Percentiles rank a stretch among this genome's conserved stretches.
phyloP scores from a whole-genome alignment of 2,888 invertebrate species.

The Meteorus colon region DNA sequence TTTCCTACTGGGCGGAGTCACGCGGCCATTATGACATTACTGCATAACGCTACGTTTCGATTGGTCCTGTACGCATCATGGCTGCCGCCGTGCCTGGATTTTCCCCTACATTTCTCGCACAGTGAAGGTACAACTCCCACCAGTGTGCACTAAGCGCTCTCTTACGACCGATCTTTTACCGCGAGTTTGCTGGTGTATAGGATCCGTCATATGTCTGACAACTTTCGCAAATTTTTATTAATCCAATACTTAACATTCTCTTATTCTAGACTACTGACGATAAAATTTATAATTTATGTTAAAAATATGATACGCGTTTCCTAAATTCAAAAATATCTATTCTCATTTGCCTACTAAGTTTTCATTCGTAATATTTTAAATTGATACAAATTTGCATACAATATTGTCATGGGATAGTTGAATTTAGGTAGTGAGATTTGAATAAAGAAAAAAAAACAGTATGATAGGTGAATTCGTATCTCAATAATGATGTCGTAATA shows the following conservation, averaged over 20 bases:
- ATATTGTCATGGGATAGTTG: too few species aligned
- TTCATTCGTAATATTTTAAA: background rate
- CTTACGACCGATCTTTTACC: slow-evolving; percentile 34
- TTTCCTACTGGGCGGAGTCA: slow-evolving; percentile 68
- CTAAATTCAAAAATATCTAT: background rate
- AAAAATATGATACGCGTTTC: background rate
- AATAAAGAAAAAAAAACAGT: too few species aligned
- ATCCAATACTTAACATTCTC: background rate
- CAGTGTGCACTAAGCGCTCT: slow-evolving; percentile 39
- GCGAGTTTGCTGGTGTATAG: background rate
- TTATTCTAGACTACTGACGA: background rate
- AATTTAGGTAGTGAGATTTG: too few species aligned
- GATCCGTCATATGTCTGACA: slow-evolving; percentile 49
- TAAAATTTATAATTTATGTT: slow-evolving; percentile 3
- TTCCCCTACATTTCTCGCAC: slow-evolving; percentile 54
- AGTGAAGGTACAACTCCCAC: slow-evolving; percentile 28
- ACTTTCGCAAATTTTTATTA: slow-evolving; percentile 37
- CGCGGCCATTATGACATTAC: slow-evolving; percentile 71
- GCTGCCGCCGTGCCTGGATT: slow-evolving; percentile 62
- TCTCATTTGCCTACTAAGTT: too few species aligned
- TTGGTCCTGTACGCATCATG: slow-evolving; percentile 68
- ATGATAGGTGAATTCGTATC: too few species aligned
- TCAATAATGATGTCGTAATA: background rate
- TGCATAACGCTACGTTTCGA: slow-evolving; percentile 54
- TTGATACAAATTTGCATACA: background rate